Evolutionary conservation across 2,113 vertebrate genomes (phyloP).

Genomic region (Sterrhoptilus dennistouni): DNA sequence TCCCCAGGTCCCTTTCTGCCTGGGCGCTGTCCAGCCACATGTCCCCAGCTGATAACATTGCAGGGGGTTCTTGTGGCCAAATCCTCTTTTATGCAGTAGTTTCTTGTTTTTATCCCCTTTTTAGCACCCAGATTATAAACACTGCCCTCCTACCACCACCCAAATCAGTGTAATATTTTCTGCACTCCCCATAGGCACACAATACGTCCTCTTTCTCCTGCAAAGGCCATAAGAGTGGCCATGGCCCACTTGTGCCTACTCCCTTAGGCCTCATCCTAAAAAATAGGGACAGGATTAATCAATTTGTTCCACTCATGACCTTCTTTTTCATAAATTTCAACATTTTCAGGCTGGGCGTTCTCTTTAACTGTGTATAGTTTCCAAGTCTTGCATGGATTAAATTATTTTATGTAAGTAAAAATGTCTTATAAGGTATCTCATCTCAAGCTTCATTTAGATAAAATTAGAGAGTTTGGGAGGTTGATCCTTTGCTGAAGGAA

Average conservation of each 20-base stretch:
- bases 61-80: not conserved
- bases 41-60: accelerated
- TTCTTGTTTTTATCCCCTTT: not conserved
- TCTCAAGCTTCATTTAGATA: not conserved
- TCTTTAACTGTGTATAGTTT: not conserved
- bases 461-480: not conserved
- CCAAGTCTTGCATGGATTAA: not conserved
- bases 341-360: not conserved
- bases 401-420: not conserved
- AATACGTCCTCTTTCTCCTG: not conserved
- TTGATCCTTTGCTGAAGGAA: not conserved
- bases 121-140: not conserved
- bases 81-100: not conserved
- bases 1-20: not conserved
- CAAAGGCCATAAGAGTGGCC: accelerated
- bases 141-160: not conserved
- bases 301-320: accelerated
- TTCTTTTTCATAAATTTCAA: not conserved
- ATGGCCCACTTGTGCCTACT: not conserved
- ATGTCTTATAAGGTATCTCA: not conserved
- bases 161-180: not conserved
- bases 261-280: not conserved
- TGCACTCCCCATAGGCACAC: not conserved
- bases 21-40: not conserved
- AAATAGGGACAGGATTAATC: not conserved